Percentiles rank a stretch among this genome's conserved stretches.
Evolutionary conservation across 2,797 vertebrate genomes (phyloP).

Genomic region (Gadopsis bispinosus): DNA sequence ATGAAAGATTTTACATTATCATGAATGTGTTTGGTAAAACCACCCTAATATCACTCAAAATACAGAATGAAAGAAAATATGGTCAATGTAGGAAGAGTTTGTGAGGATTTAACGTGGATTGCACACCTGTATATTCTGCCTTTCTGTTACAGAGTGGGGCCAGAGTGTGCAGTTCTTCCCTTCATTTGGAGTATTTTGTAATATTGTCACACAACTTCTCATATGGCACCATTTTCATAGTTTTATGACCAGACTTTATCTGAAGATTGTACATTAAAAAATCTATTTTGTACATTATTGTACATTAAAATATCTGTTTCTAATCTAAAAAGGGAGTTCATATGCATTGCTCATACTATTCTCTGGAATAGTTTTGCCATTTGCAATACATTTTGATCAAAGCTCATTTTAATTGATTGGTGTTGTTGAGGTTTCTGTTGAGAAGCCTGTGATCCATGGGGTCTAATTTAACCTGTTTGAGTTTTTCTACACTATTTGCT

Average conservation of each 20-base stretch:
- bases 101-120: background rate
- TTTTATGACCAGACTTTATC: background rate
- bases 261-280: background rate
- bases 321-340: background rate
- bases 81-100: accelerated
- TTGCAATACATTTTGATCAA: background rate
- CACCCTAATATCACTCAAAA: background rate
- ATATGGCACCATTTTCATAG: background rate
- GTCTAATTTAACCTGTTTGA: background rate
- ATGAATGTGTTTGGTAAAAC: background rate
- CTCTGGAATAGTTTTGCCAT: background rate
- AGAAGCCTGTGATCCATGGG: background rate
- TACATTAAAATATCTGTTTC: background rate
- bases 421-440: background rate
- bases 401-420: background rate
- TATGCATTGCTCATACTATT: too few species aligned
- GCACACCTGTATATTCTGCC: too few species aligned
- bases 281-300: too few species aligned
- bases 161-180: background rate
- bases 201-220: background rate
- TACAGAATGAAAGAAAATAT: background rate
- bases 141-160: background rate
- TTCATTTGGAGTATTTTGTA: background rate
- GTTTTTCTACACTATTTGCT: background rate
- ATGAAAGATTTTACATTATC: background rate